Percentiles rank a stretch among this genome's conserved stretches.
These are phyloP conservation scores for Fulmarus glacialis DNA, from an alignment of 2,113 vertebrate species.

Conservation along the genomic window DNA sequence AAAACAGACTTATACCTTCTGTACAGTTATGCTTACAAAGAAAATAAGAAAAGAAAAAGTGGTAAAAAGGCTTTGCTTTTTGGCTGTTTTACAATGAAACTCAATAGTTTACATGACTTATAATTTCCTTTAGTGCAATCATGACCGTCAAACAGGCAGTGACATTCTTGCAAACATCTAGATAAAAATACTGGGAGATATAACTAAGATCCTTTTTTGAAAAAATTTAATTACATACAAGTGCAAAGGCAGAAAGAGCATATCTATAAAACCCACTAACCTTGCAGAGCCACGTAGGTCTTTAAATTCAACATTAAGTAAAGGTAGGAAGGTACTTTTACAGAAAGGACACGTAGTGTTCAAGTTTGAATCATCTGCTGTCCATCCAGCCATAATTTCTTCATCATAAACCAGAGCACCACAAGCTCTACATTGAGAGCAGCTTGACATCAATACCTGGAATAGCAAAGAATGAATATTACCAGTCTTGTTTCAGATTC, in stretches of 20 bases:
- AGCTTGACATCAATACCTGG: conserved; percentile 98
- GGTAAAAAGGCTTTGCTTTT: background rate
- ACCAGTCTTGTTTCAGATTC: background rate
- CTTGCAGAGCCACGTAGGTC: conserved; percentile 88
- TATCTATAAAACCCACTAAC: conserved; percentile 69
- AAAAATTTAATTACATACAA: background rate
- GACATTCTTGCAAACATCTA: background rate
- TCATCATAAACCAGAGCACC: conserved; percentile 94
- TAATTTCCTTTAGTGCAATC: background rate
- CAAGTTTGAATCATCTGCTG: conserved; percentile 94
- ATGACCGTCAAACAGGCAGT: rapidly evolving
- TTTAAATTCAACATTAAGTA: conserved; percentile 94
- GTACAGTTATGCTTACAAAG: background rate
- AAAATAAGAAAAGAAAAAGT: background rate
- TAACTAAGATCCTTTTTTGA: background rate
- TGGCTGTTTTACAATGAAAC: background rate
- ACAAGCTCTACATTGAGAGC: conserved; percentile 91
- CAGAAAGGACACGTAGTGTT: conserved; percentile 97
- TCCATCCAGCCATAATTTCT: conserved; percentile 99
- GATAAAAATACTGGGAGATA: background rate
- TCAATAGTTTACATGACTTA: background rate
- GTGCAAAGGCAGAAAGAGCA: background rate
- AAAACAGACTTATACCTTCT: background rate
- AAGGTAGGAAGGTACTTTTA: conserved; percentile 88
- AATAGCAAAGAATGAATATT: background rate